phyloP scores from a whole-genome alignment of 2,888 invertebrate genomes.

The Leptothorax acervorum region DNA sequence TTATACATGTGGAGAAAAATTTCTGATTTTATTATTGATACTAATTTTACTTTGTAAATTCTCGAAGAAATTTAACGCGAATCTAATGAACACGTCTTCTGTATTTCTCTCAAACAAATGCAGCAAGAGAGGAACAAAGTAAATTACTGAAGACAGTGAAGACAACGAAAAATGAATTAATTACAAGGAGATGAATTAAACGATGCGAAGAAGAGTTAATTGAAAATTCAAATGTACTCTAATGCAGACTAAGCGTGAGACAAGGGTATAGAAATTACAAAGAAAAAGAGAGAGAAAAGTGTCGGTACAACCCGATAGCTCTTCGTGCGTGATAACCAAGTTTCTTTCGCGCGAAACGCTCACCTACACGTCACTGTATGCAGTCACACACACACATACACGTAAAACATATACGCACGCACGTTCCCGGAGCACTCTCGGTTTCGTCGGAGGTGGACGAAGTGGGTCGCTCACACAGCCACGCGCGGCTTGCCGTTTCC shows the following conservation, averaged over 20 bases:
- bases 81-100: neutral
- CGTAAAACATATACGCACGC: slow-evolving; percentile 55
- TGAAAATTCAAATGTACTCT: slow-evolving; percentile 1
- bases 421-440: slow-evolving; percentile 76
- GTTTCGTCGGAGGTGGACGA: slow-evolving; percentile 78
- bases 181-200: neutral
- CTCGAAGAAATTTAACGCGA: neutral
- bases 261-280: neutral
- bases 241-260: neutral
- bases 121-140: neutral
- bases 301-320: slow-evolving; percentile 7
- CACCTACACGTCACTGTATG: neutral
- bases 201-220: neutral
- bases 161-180: neutral
- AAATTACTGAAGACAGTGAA: neutral
- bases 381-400: neutral
- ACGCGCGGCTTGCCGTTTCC: slow-evolving; percentile 76
- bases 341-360: slow-evolving; percentile 44
- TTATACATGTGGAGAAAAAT: neutral
- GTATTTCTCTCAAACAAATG: neutral
- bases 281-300: neutral
- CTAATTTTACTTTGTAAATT: neutral
- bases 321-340: slow-evolving; percentile 38
- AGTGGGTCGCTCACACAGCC: slow-evolving; percentile 80
- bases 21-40: no score